These are phyloP conservation scores for Saccopteryx bilineata DNA, from an alignment of 2,113 vertebrate species.

Conservation along the genomic window DNA sequence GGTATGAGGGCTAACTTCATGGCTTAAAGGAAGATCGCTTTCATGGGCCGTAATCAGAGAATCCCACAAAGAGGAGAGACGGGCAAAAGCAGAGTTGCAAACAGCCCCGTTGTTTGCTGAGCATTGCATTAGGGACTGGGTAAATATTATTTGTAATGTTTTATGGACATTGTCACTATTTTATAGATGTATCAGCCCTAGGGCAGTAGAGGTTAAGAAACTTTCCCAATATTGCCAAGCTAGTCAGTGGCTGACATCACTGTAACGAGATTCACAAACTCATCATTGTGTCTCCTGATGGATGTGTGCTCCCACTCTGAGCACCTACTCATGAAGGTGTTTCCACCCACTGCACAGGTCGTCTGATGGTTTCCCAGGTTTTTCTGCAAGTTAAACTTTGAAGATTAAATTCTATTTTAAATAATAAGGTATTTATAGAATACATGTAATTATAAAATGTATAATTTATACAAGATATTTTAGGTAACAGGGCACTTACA, in stretches of 20 bases:
- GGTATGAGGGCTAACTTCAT: not conserved
- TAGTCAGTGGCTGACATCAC: not conserved
- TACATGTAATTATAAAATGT: not conserved
- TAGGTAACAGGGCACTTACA: not conserved
- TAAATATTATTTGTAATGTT: not conserved
- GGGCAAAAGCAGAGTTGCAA: not conserved
- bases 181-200: not conserved
- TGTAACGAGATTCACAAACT: not conserved
- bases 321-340: not conserved
- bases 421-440: not conserved
- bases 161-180: not conserved
- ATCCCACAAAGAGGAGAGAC: not conserved
- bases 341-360: rapidly evolving
- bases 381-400: not conserved
- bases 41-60: not conserved
- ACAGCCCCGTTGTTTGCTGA: not conserved
- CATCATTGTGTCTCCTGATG: rapidly evolving
- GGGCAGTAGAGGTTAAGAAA: not conserved
- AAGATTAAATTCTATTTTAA: conserved; percentile 7
- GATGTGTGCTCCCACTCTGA: not conserved
- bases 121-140: not conserved
- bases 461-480: conserved; percentile 6
- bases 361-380: not conserved
- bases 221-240: not conserved
- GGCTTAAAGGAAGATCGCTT: not conserved